Evolutionary conservation across 2,797 vertebrate species (phyloP).

Genomic region (Bucorvus abyssinicus): DNA sequence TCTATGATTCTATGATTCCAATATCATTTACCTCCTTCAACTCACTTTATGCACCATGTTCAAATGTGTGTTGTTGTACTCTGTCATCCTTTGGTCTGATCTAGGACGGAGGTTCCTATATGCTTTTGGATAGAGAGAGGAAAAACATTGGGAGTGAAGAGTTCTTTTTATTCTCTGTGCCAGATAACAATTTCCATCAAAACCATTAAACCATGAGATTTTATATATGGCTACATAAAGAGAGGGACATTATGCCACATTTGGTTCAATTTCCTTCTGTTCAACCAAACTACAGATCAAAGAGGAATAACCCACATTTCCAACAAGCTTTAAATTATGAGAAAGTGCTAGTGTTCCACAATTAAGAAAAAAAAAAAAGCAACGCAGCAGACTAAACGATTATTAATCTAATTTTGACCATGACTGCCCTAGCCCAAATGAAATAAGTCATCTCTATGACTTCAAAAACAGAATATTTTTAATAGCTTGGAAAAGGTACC

Average conservation of each 20-base stretch:
- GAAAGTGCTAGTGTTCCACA: neutral
- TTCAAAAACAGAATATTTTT: neutral
- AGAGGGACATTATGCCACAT: neutral
- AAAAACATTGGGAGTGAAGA: neutral
- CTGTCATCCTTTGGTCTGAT: neutral
- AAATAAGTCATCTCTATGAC: neutral
- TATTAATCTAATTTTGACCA: neutral
- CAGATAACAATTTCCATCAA: neutral
- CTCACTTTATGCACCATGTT: rapidly evolving
- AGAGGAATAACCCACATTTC: neutral
- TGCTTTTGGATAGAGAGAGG: neutral
- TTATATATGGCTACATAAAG: neutral
- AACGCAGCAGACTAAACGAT: neutral
- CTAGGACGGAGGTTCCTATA: neutral
- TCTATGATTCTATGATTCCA: neutral
- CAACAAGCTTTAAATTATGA: neutral
- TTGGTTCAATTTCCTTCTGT: neutral
- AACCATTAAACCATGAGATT: neutral
- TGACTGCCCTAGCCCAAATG: neutral
- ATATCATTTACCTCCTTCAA: neutral
- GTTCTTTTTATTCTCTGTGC: neutral
- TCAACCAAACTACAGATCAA: neutral
- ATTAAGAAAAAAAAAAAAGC: neutral
- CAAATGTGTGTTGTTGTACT: too few relatives aligned
- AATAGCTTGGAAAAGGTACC: neutral